Evolutionary conservation across 2,888 invertebrate genomes (phyloP), one percentile per base, ranked within the genome.

Genomic region (Girardia tigrina): DNA sequence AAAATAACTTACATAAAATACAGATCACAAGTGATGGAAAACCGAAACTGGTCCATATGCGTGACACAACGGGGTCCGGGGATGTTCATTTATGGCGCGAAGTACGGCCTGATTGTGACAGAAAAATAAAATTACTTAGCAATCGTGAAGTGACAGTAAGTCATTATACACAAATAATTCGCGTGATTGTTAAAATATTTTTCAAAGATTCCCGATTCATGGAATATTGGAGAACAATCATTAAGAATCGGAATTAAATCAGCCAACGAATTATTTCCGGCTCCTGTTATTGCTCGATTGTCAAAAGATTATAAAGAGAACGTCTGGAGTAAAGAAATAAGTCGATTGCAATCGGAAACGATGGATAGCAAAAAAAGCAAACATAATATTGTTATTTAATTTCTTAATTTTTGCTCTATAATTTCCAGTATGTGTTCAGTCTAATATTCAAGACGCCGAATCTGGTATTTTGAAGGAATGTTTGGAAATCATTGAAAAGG

Each of bases 41-140:
- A 81, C 88, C 90, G 23, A 98, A 98, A 86, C 89, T 98, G 73
- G 89, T 97, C 81, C 94, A 94, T 84, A 88, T 95, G 77, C 91
- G 90, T 82, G 95, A 98, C 86, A 93, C 94, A 81, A 91, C 91
- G 80, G 98, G 98, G 26, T 90, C 92, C 82, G 98, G 97, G 1
- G 97, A 98, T 88, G 93, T 97, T 76, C 91, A 91, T 84, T 94
- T 92, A 6, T 56, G 56, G 8, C n/a, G 20, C n/a, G 56, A 56
- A 56, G 56, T 56, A 2, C n/a, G 23, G 23, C 56, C 56, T 4
- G 56, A 56, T n/a, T 8, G n/a, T 56, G 20, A 56, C n/a, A 56
- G 23, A 20, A 56, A 16, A 56, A 56, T 56, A 4, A 56, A 56
- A 56, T 56, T 56, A 16, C 56, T 56, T 56, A 20, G 20, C 4